Percentiles rank a stretch among this genome's conserved stretches.
Evolutionary conservation across 2,888 invertebrate species (phyloP).

Genomic region (Erynnis tages): DNA sequence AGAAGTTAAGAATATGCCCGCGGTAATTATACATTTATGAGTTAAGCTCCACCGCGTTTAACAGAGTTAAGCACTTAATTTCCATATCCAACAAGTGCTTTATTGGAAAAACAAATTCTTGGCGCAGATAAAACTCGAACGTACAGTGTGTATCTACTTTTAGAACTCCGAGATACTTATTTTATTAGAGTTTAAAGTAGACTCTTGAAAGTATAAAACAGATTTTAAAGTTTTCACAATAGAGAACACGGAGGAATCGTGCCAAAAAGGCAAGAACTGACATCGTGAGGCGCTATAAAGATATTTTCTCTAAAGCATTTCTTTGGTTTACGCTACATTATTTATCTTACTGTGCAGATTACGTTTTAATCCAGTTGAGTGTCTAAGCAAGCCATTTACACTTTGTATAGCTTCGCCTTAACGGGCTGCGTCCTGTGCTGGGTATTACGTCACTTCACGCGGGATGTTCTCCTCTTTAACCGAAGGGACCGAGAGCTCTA

Average conservation of each 20-base stretch:
- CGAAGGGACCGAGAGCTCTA: constrained; percentile 54
- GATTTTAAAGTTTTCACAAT: neutral
- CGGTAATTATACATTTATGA: constrained; percentile 27
- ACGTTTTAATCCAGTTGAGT: constrained; percentile 52
- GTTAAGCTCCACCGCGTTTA: constrained; percentile 15
- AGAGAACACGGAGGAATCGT: neutral
- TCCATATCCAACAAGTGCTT: constrained; percentile 4
- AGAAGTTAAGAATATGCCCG: constrained; percentile 18
- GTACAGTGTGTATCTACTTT: too few relatives aligned
- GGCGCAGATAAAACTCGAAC: too few relatives aligned
- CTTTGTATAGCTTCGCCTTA: constrained; percentile 64
- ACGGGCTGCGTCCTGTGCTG: constrained; percentile 55
- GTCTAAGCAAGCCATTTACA: constrained; percentile 59
- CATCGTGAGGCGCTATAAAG: neutral
- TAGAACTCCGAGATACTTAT: too few relatives aligned
- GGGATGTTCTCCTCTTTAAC: constrained; percentile 58
- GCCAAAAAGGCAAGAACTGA: neutral
- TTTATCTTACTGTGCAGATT: constrained; percentile 49
- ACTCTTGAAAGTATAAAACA: too few relatives aligned
- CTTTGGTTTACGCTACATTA: neutral
- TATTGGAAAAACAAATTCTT: neutral
- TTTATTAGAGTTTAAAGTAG: too few relatives aligned
- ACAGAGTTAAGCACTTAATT: constrained; percentile 12
- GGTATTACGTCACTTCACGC: constrained; percentile 70
- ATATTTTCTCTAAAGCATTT: neutral